These are phyloP conservation scores for Philaenus spumarius DNA, from an alignment of 1,140 invertebrate species.

Conservation along the genomic window DNA sequence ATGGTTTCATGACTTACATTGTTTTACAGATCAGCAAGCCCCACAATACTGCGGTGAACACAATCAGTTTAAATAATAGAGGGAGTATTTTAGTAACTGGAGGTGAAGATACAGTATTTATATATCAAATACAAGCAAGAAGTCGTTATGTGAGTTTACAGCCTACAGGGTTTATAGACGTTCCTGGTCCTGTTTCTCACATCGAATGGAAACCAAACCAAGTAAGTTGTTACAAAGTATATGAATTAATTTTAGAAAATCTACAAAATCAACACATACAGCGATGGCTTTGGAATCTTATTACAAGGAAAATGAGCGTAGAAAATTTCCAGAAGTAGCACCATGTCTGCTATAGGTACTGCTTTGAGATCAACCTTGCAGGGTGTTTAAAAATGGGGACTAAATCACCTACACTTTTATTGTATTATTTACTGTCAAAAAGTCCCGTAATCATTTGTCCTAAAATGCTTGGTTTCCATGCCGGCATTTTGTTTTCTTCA, in stretches of 20 bases:
- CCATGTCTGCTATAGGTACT: too few species aligned
- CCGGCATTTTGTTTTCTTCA: too few species aligned
- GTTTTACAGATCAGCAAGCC: conserved; percentile 45
- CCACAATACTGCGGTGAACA: conserved; percentile 51
- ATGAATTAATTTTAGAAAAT: not conserved
- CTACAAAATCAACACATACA: not conserved
- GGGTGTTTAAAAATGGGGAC: too few species aligned
- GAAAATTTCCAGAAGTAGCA: too few species aligned
- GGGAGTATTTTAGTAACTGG: conserved; percentile 53
- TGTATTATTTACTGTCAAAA: too few species aligned
- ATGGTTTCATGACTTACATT: too few species aligned
- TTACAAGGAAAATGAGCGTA: not conserved
- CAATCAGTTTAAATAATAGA: conserved; percentile 49
- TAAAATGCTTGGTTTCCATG: too few species aligned
- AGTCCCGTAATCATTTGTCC: too few species aligned
- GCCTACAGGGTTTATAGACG: conserved; percentile 57
- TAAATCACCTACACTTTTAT: too few species aligned
- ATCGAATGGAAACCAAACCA: conserved; percentile 56
- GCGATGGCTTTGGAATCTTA: not conserved
- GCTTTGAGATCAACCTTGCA: too few species aligned
- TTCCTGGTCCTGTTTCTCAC: conserved; percentile 50
- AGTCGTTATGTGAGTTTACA: conserved; percentile 35
- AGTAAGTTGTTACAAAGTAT: conserved; percentile 30
- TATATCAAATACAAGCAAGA: conserved; percentile 45
- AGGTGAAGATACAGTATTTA: conserved; percentile 60